Evolutionary conservation across 2,797 vertebrate species (phyloP), one percentile per base, ranked within the genome.

Genomic region (Syndactyla subalaris): DNA sequence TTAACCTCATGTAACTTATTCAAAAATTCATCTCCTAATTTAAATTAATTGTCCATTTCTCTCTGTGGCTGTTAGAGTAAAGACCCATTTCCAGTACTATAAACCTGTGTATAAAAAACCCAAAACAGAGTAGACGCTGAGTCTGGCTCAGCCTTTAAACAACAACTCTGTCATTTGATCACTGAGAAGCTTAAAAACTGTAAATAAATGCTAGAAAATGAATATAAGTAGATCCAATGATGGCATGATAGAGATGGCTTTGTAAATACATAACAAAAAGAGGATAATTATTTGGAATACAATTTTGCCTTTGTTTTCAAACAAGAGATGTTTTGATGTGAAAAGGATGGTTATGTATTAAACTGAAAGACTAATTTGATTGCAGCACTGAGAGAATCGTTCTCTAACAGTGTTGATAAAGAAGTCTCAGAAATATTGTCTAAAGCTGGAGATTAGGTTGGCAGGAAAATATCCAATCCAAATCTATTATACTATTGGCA

Each of bases 321-420:
- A 70, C 15, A 77, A 38, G 24, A 62, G 41, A 17, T 20, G n/a
- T 48, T 38, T 52, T 59, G 36, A 79, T 70, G 39, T 2, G 26
- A 46, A 74, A 82, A 88, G 66, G 13, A 78, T 54, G 46, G 17
- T 54, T 19, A 15, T 32, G 13, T 41, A 68, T 57, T 83, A 74
- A 77, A 45, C 16, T 57, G 41, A 72, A 82, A 81, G 41, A 54
- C 24, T 72, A 86, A 86, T 45, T 45, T 59, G 58, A 41, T 5
- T 84, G 54, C 43, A 82, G 51, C 13, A 7, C 63, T 52, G 32
- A 63, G 45, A 75, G 30, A 77, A 85, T 18, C 21, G 1, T 45
- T 74, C 81, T 63, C 22, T 32, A 57, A 57, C 0, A 0, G 11
- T 1, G 0, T 24, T 20, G 16, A 39, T 78, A 39, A 68, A 85